Percentiles rank a stretch among this genome's conserved stretches.
phyloP scores from a whole-genome alignment of 2,888 invertebrate genomes.

The Plebejus argus region DNA sequence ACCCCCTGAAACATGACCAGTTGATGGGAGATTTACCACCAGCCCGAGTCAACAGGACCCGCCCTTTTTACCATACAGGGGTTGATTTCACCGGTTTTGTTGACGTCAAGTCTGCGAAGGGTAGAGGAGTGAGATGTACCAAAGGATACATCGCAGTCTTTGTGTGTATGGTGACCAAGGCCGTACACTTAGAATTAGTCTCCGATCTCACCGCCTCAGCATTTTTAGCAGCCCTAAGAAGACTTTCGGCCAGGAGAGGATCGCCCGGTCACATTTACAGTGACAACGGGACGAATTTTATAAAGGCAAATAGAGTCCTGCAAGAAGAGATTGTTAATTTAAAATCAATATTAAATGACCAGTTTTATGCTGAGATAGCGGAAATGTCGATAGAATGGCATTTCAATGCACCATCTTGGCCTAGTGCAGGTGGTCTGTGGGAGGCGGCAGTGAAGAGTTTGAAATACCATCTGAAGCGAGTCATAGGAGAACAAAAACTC shows the following conservation, averaged over 20 bases:
- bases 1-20: constrained; percentile 37
- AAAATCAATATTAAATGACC: background rate
- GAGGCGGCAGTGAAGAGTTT: no score
- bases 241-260: constrained; percentile 45
- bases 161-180: constrained; percentile 42
- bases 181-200: constrained; percentile 47
- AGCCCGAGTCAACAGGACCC: constrained; percentile 34
- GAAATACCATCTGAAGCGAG: constrained; percentile 42
- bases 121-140: constrained; percentile 32
- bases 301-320: constrained; percentile 42
- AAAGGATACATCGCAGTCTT: constrained; percentile 46
- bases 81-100: constrained; percentile 42
- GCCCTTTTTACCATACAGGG: constrained; percentile 42
- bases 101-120: constrained; percentile 36
- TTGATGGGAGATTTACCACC: constrained; percentile 41
- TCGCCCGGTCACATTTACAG: constrained; percentile 44
- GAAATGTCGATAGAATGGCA: no score
- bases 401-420: no score
- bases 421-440: no score
- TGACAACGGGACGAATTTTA: constrained; percentile 46
- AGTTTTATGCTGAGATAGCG: constrained; percentile 38
- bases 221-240: constrained; percentile 36
- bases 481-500: constrained; percentile 43
- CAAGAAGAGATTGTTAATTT: constrained; percentile 32
- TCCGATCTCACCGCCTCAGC: no score